These are phyloP conservation scores for Noctua comes DNA, from an alignment of 2,888 invertebrate species.

Conservation along the genomic window DNA sequence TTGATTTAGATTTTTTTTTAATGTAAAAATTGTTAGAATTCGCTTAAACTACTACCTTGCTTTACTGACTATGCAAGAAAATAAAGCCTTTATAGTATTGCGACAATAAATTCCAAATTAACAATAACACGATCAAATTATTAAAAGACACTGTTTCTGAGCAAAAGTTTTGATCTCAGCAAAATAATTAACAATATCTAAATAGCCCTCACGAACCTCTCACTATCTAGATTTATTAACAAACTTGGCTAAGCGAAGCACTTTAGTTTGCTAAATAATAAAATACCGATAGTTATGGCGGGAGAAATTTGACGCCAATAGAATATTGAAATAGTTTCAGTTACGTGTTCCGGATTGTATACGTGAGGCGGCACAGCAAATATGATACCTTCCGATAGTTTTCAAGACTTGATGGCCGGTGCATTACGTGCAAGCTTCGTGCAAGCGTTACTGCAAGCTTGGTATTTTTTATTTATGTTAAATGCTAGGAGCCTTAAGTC, in stretches of 20 bases:
- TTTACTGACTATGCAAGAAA: background rate
- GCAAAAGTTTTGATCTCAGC: background rate
- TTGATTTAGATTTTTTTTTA: no score
- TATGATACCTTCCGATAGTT: background rate
- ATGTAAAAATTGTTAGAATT: no score
- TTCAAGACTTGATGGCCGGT: background rate
- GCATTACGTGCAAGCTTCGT: background rate
- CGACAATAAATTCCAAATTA: background rate
- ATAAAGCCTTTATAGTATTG: background rate
- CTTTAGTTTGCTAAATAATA: constrained; percentile 23
- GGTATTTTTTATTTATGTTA: background rate
- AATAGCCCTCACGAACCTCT: background rate
- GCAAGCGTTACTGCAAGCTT: background rate
- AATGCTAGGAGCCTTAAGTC: background rate
- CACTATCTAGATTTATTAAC: constrained; percentile 18
- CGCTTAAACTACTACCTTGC: no score
- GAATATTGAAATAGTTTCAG: constrained; percentile 43
- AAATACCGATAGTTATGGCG: constrained; percentile 25
- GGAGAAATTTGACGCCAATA: constrained; percentile 18
- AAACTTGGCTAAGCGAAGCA: constrained; percentile 26
- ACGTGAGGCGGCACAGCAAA: constrained; percentile 1
- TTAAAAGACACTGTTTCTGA: background rate
- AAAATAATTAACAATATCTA: constrained; percentile 10
- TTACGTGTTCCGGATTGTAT: constrained; percentile 15
- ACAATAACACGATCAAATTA: background rate